Conservation (phyloP, 1,140 invertebrate genomes). For the Lasioglossum baleicum region DNA sequence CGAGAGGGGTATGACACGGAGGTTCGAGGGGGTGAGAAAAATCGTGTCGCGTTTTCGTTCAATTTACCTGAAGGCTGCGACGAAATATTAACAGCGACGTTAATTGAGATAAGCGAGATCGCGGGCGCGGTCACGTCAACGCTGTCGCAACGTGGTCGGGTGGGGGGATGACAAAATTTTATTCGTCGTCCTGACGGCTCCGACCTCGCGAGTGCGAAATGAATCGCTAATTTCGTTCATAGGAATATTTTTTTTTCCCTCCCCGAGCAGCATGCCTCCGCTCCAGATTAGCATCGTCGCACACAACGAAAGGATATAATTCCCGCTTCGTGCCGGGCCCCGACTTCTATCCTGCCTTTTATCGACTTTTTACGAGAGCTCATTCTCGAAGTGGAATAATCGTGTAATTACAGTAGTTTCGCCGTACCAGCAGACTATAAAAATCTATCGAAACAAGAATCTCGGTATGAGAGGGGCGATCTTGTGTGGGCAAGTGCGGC, state of each 20-base stretch:
- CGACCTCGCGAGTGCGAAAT: neutral
- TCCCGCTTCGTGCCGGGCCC: constrained; percentile 13
- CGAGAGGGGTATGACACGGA: neutral
- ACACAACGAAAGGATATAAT: constrained; percentile 17
- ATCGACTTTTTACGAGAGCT: constrained; percentile 8
- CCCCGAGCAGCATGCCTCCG: neutral
- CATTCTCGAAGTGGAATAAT: neutral
- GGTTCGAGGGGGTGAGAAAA: neutral
- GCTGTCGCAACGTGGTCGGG: neutral
- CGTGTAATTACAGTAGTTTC: neutral
- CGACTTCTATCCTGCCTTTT: constrained; percentile 2
- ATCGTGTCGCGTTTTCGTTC: constrained; percentile 21
- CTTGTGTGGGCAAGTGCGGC: too few species aligned
- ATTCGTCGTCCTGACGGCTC: constrained; percentile 5
- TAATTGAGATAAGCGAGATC: constrained; percentile 51
- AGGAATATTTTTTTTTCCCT: neutral
- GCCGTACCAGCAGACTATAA: neutral
- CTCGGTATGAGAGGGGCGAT: neutral
- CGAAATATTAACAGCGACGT: constrained; percentile 47
- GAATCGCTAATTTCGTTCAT: constrained; percentile 24
- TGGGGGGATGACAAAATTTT: constrained; percentile 30
- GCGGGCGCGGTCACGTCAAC: constrained; percentile 30
- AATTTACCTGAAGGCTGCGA: constrained; percentile 17
- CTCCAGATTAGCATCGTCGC: constrained; percentile 25
- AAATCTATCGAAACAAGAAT: constrained; percentile 6